phyloP scores from a whole-genome alignment of 2,888 invertebrate genomes.

The Agonopterix alstromeriana region DNA sequence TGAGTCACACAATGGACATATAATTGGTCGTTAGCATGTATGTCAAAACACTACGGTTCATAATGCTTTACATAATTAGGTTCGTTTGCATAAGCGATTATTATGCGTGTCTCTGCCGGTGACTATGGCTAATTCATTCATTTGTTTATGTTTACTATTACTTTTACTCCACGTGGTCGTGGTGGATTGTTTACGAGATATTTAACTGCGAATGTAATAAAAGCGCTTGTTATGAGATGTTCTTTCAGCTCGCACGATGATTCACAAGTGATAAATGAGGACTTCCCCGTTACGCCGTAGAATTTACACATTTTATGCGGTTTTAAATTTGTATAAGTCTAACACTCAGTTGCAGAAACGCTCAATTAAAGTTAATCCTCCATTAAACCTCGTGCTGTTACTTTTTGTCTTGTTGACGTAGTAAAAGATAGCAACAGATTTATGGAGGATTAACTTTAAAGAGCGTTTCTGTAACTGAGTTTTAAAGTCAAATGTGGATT shows the following conservation, averaged over 20 bases:
- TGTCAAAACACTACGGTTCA: constrained; percentile 67
- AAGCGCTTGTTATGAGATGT: constrained; percentile 37
- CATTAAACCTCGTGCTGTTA: too few relatives aligned
- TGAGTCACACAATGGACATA: constrained; percentile 65
- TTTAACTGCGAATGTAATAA: constrained; percentile 57
- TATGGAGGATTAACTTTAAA: too few relatives aligned
- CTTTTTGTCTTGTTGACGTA: too few relatives aligned
- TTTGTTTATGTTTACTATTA: constrained; percentile 66
- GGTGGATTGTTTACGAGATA: constrained; percentile 60
- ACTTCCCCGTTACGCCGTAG: neutral
- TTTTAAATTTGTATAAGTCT: too few relatives aligned
- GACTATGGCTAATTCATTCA: constrained; percentile 68
- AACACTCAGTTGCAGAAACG: too few relatives aligned
- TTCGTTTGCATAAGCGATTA: constrained; percentile 71
- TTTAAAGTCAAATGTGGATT: too few relatives aligned
- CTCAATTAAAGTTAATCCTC: too few relatives aligned
- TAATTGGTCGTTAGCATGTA: constrained; percentile 65
- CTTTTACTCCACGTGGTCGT: constrained; percentile 69
- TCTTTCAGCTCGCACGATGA: constrained; percentile 9
- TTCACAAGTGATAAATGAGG: neutral
- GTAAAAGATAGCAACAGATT: too few relatives aligned
- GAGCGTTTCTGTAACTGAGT: too few relatives aligned
- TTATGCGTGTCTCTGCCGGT: constrained; percentile 67
- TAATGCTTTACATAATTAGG: constrained; percentile 71
- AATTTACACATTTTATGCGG: neutral